Percentiles rank a stretch among this genome's conserved stretches.
These are phyloP conservation scores for Sciurus niger DNA, from an alignment of 2,113 vertebrate species.

Conservation along the genomic window DNA sequence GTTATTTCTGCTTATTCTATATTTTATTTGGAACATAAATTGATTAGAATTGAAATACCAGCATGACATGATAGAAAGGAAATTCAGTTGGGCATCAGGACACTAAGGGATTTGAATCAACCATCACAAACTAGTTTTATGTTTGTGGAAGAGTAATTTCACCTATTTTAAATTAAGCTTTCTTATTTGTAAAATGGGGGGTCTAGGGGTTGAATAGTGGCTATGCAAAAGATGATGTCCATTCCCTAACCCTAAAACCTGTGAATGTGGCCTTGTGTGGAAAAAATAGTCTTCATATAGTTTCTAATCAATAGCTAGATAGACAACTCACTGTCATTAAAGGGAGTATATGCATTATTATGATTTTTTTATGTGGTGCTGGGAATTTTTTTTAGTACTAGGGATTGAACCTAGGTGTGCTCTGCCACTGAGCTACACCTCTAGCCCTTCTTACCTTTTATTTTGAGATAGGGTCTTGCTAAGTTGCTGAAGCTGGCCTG, in stretches of 20 bases:
- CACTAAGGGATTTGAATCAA: conserved; percentile 6
- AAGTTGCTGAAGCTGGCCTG: no score
- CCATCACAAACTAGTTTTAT: neutral
- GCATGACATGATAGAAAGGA: neutral
- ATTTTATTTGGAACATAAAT: conserved; percentile 53
- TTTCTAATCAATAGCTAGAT: no score
- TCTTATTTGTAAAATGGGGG: conserved; percentile 16
- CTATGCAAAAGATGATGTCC: neutral
- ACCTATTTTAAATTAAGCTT: neutral
- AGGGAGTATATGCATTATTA: no score
- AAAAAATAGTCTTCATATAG: neutral
- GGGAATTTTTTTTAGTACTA: no score
- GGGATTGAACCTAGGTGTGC: no score
- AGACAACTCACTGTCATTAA: no score
- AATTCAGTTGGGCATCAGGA: neutral
- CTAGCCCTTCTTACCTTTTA: no score
- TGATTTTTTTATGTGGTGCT: no score
- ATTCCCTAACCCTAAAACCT: neutral
- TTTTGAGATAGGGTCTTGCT: no score
- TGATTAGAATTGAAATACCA: conserved; percentile 1
- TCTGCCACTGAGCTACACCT: no score
- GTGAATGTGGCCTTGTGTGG: conserved; percentile 24
- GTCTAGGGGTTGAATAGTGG: neutral
- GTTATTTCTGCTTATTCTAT: conserved; percentile 3
- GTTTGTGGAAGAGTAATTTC: neutral